A percentile compares a stretch with the other conserved stretches of the same genome.
Evolutionary conservation across 2,113 vertebrate species (phyloP).

Genomic region (Barbus barbus): DNA sequence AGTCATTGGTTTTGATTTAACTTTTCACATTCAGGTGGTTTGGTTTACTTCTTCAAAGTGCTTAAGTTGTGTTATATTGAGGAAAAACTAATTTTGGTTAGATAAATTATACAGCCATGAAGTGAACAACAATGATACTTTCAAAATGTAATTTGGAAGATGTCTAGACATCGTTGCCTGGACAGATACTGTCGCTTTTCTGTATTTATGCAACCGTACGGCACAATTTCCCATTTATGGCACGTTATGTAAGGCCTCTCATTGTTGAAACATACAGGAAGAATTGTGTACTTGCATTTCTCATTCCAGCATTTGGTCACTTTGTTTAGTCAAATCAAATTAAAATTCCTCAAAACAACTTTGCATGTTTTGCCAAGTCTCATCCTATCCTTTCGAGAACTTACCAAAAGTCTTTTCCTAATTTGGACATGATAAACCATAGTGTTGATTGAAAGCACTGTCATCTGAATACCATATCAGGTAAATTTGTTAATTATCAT

Average conservation of each 20-base stretch:
- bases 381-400: too few relatives aligned
- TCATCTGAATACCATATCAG: not conserved
- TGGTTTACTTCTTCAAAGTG: not conserved
- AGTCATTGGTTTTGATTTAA: not conserved
- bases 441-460: too few relatives aligned
- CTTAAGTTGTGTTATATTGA: not conserved
- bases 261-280: not conserved
- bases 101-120: too few relatives aligned
- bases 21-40: not conserved
- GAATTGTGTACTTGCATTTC: not conserved
- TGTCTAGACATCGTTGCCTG: not conserved
- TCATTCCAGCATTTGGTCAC: not conserved
- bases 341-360: constrained; percentile 55
- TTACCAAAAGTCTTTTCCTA: not conserved
- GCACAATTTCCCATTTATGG: not conserved
- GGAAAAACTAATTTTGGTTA: not conserved
- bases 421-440: not conserved
- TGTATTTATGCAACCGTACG: not conserved
- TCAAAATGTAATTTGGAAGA: not conserved
- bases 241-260: not conserved
- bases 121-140: not conserved
- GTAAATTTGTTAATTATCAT: not conserved
- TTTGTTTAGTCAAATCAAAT: constrained; percentile 57
- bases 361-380: constrained; percentile 42
- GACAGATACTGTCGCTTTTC: not conserved